phyloP scores from a whole-genome alignment of 2,113 vertebrate genomes.

The Rhabdomys dilectus region DNA sequence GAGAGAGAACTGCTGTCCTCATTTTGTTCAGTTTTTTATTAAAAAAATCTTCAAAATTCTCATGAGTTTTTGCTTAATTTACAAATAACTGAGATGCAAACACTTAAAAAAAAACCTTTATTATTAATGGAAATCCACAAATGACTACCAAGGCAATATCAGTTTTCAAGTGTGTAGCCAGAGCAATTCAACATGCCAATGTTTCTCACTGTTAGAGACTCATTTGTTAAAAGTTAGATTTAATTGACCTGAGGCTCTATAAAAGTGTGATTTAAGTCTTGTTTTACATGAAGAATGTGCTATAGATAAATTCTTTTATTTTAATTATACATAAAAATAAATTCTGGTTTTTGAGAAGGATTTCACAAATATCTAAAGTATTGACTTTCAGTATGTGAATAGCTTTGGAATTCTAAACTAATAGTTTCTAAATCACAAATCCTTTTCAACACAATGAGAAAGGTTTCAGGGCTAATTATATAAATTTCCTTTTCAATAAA shows the following conservation, averaged over 20 bases:
- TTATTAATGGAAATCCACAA: constrained; percentile 16
- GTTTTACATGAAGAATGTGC: neutral
- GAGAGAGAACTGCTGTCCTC: neutral
- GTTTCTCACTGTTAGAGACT: neutral
- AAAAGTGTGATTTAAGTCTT: constrained; percentile 9
- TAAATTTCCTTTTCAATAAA: neutral
- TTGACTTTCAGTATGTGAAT: neutral
- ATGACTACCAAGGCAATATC: neutral
- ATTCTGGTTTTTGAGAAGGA: neutral
- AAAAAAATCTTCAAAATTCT: neutral
- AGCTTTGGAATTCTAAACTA: neutral
- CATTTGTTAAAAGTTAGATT: neutral
- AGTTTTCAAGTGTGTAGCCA: neutral
- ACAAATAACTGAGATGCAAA: neutral
- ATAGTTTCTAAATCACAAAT: neutral
- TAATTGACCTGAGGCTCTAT: neutral
- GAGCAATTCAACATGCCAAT: neutral
- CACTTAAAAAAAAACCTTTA: neutral
- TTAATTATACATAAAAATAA: neutral
- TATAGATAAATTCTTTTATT: neutral
- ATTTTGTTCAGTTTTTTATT: neutral
- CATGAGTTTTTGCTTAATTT: neutral
- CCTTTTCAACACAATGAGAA: neutral
- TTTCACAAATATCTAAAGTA: neutral
- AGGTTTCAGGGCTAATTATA: neutral